Base-by-base conservation (phyloP, 1,140 invertebrate species). In the Hyposmocoma kahamanoa region DNA sequence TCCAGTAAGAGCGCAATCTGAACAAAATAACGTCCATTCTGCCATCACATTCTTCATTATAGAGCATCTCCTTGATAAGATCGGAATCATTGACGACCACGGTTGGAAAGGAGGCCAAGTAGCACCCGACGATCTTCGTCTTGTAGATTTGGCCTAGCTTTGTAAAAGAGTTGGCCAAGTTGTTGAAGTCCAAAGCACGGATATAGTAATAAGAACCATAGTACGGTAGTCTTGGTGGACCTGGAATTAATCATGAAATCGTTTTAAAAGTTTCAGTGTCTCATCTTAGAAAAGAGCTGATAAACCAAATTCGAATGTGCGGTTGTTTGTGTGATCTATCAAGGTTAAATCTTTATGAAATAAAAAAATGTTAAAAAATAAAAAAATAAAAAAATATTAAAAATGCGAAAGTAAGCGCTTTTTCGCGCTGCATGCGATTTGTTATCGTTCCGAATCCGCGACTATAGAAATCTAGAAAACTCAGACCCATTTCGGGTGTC, bases 41-140 rank as follows among this genome's bases (percentile, higher is more conserved):
- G 1, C 80, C 84, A 42, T 76, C 73, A 32, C 86, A 79, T 39
- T 84, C 84, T 20, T 84, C 74, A 3, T 71, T 55, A n/a, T 61
- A 59, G 0, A 85, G 62, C 22, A 75, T 66, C 51, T 86, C 80
- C 43, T 78, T 85, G 0, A 84, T 68, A 3, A 79, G 52, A 10
- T 57, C 61, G 0, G 78, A 61, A 26, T 84, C 80, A 15, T 79
- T 72, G 3, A 84, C 53, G 0, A 85, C 52, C 1, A 88, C 50
- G 2, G 67, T 41, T 0, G 70, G 62, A 5, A 67, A 53, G 1
- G 58, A 46, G 6, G 85, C 87, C 15, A 87, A 48, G 45, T 72
- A 79, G 2, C 84, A 43, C 0, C 86, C 85, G 0, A 84, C 26
- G 0, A 87, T 32, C 42, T 75, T 74, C 0, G 77, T 72, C 18